Evolutionary conservation across 2,113 vertebrate species (phyloP), one percentile per base, ranked within the genome.

Genomic region (Telmatochromis brichardi): DNA sequence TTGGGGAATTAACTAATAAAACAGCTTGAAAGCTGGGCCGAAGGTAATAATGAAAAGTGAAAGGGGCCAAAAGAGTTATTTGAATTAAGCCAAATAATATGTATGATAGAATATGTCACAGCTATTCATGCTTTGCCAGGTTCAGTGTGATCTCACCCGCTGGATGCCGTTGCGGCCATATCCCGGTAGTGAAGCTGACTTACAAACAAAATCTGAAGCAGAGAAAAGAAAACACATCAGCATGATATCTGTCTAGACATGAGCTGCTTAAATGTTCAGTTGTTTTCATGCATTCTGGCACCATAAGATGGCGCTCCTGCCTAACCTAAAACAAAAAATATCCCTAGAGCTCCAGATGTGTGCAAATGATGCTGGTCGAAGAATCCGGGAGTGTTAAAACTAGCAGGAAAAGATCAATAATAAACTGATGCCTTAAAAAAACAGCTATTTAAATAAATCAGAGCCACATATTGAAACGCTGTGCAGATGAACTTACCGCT

Each of bases 151-250:
- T 60, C 95, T 94, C 95, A 99, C 98, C 97, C 98, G 96, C 93
- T 98, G 98, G 65, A 99, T 94, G 85, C 98, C 98, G 0, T 99
- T 99, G 92, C 98, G 97, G 91, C 98, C 96, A 92, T 99, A 99
- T 91, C 98, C 98, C 86, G 98, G 98, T 23, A 99, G 97, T 12
- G 98, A 99, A 26, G 98, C 97, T 0, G 98, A 98, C 91, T 99
- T 99, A 11, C 98, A 98, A 89, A 97, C 97, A 91, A 98, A 98
- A 94, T 99, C 98, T 99, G 93, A 55, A 95, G 95, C n/a, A 57
- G 6, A 91, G 60, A 50, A 63, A 60, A 19, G 8, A 7, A 82
- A 5, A 31, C 35, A 17, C 15, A 60, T 11, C 23, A 14, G 14
- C 50, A 6, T 23, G 47, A 40, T 51, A 50, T 23, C 7, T 9